These are phyloP conservation scores for Macrosteles quadrilineatus DNA, from an alignment of 1,140 invertebrate species.

Conservation along the genomic window DNA sequence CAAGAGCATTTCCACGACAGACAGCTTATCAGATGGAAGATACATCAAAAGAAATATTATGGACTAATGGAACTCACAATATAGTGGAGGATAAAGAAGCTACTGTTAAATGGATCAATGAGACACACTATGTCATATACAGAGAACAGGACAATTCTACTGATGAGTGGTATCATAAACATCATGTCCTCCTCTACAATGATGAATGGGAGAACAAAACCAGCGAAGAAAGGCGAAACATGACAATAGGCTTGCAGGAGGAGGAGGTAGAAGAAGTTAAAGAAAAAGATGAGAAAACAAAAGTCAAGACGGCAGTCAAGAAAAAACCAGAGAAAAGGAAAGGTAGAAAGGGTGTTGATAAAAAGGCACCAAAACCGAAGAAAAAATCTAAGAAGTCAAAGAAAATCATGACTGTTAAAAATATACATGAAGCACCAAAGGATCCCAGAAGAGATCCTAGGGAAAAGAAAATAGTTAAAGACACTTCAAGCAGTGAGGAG, in stretches of 20 bases:
- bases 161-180: background rate
- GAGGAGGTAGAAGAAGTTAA: background rate
- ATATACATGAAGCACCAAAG: too few relatives aligned
- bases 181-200: background rate
- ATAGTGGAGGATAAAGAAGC: background rate
- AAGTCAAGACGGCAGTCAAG: background rate
- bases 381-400: background rate
- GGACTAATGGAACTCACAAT: background rate
- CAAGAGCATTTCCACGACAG: background rate
- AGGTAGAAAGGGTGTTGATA: background rate
- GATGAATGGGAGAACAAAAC: background rate
- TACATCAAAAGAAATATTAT: background rate
- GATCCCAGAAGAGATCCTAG: too few relatives aligned
- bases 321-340: background rate
- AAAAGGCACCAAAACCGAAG: background rate
- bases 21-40: constrained; percentile 5
- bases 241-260: background rate
- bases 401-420: too few relatives aligned
- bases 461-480: too few relatives aligned
- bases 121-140: constrained; percentile 3
- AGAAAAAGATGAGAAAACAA: background rate
- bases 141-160: background rate
- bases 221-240: background rate
- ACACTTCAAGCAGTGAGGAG: too few relatives aligned
- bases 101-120: background rate